Conservation (phyloP, 2,888 invertebrate species). For the Eupsilia transversa region DNA sequence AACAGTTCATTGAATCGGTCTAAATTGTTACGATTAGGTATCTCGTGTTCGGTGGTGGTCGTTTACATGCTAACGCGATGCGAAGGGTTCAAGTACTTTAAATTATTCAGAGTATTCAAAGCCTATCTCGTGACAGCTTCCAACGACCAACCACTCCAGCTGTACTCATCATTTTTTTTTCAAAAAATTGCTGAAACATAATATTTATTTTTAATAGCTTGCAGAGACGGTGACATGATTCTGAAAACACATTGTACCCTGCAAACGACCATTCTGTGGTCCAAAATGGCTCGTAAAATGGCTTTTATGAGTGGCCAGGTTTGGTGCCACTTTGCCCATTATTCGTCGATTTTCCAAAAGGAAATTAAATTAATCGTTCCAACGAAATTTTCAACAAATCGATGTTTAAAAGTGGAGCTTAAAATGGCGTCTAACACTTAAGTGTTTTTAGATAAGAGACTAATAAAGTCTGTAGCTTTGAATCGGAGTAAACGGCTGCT, state of each 20-base stretch:
- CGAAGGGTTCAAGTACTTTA: slow-evolving; percentile 36
- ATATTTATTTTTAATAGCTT: slow-evolving; percentile 75
- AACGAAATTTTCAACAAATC: slow-evolving; percentile 50
- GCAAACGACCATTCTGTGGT: slow-evolving; percentile 82
- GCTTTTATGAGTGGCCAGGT: slow-evolving; percentile 85
- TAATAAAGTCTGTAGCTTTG: slow-evolving; percentile 24
- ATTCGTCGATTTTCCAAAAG: slow-evolving; percentile 77
- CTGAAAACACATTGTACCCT: slow-evolving; percentile 79
- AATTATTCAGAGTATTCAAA: slow-evolving; percentile 43
- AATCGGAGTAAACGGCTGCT: slow-evolving; percentile 15
- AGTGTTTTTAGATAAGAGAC: slow-evolving; percentile 12
- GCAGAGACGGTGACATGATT: slow-evolving; percentile 69
- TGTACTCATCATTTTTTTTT: slow-evolving; percentile 40
- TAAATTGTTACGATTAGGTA: slow-evolving; percentile 35
- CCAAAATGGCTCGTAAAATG: slow-evolving; percentile 84
- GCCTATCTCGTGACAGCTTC: slow-evolving; percentile 2
- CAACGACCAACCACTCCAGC: slow-evolving; percentile 11
- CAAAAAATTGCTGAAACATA: slow-evolving; percentile 59
- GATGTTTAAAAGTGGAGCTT: slow-evolving; percentile 20
- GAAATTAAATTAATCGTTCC: slow-evolving; percentile 82
- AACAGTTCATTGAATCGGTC: slow-evolving; percentile 27
- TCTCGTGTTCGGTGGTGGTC: slow-evolving; percentile 28
- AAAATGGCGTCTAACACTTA: slow-evolving; percentile 14
- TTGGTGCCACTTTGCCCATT: slow-evolving; percentile 79
- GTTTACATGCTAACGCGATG: slow-evolving; percentile 45